A percentile compares a stretch with the other conserved stretches of the same genome.
phyloP scores from a whole-genome alignment of 2,888 invertebrate species.

The Ditula angustiorana region DNA sequence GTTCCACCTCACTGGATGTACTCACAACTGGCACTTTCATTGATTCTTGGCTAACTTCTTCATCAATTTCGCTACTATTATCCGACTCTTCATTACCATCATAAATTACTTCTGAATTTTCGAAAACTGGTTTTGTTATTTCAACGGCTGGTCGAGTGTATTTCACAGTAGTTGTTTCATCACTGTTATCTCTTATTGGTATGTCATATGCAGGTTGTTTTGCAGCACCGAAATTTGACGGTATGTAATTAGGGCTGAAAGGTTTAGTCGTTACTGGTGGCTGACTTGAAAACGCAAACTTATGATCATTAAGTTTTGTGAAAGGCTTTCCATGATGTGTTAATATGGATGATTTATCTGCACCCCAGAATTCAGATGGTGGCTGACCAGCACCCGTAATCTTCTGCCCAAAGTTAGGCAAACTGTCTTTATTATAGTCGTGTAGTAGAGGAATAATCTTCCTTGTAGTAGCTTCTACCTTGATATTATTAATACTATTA shows the following conservation, averaged over 20 bases:
- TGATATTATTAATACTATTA: slow-evolving; percentile 67
- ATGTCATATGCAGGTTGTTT: slow-evolving; percentile 79
- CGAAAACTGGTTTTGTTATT: slow-evolving; percentile 68
- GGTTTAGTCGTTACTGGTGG: slow-evolving; percentile 58
- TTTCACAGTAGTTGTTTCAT: slow-evolving; percentile 66
- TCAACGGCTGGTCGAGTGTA: slow-evolving; percentile 49
- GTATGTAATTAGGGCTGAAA: slow-evolving; percentile 67
- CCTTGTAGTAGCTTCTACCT: slow-evolving; percentile 72
- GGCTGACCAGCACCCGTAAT: slow-evolving; percentile 72
- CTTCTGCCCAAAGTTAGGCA: slow-evolving; percentile 74
- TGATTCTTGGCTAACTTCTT: slow-evolving; percentile 78
- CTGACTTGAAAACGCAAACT: slow-evolving; percentile 50
- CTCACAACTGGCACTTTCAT: slow-evolving; percentile 78
- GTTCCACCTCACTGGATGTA: slow-evolving; percentile 63
- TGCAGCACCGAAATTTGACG: slow-evolving; percentile 63
- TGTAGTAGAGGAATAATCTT: slow-evolving; percentile 74
- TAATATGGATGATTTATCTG: slow-evolving; percentile 47
- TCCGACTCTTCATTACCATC: slow-evolving; percentile 73
- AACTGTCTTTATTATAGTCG: slow-evolving; percentile 61
- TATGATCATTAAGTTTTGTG: slow-evolving; percentile 59
- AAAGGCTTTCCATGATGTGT: slow-evolving; percentile 70
- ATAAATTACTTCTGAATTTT: slow-evolving; percentile 77
- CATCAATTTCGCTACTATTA: slow-evolving; percentile 62
- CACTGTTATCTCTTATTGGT: slow-evolving; percentile 75
- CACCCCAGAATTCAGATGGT: slow-evolving; percentile 69